Percentiles rank a stretch among this genome's conserved stretches.
Conservation (phyloP, 2,888 invertebrate genomes). For the Cremastinae sp. region DNA sequence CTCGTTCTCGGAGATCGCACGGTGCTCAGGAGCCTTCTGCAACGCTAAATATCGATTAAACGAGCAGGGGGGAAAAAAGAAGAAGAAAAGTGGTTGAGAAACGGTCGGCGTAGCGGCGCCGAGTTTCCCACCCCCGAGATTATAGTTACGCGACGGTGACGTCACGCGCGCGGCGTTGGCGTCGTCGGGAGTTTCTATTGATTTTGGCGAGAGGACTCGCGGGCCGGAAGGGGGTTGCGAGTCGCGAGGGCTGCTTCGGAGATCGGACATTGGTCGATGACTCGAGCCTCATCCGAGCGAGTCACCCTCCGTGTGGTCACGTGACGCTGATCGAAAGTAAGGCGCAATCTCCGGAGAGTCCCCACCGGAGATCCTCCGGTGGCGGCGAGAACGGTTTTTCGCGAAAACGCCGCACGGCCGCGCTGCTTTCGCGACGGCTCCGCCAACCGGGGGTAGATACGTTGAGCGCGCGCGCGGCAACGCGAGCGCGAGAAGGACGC, state of each 20-base stretch:
- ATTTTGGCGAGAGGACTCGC: constrained; percentile 70
- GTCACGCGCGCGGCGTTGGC: constrained; percentile 70
- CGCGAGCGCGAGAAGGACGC: neutral
- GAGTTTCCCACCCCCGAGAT: constrained; percentile 26
- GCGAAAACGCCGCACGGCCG: constrained; percentile 46
- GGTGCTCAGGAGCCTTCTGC: neutral
- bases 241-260: constrained; percentile 50
- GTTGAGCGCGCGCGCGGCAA: neutral
- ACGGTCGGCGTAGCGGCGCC: constrained; percentile 51
- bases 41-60: constrained; percentile 44
- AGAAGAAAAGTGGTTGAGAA: constrained; percentile 29
- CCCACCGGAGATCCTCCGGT: neutral
- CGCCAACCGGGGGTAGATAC: constrained; percentile 22
- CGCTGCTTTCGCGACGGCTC: constrained; percentile 49
- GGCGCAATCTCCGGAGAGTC: constrained; percentile 41
- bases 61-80: constrained; percentile 23
- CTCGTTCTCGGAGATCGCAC: neutral
- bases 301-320: constrained; percentile 37
- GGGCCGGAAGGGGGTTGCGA: constrained; percentile 36
- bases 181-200: constrained; percentile 70
- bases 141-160: constrained; percentile 67
- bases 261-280: constrained; percentile 60
- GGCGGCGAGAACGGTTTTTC: constrained; percentile 17
- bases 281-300: constrained; percentile 44
- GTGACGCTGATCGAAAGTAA: constrained; percentile 25